phyloP scores from a whole-genome alignment of 2,888 invertebrate species.

The Agapostemon virescens region DNA sequence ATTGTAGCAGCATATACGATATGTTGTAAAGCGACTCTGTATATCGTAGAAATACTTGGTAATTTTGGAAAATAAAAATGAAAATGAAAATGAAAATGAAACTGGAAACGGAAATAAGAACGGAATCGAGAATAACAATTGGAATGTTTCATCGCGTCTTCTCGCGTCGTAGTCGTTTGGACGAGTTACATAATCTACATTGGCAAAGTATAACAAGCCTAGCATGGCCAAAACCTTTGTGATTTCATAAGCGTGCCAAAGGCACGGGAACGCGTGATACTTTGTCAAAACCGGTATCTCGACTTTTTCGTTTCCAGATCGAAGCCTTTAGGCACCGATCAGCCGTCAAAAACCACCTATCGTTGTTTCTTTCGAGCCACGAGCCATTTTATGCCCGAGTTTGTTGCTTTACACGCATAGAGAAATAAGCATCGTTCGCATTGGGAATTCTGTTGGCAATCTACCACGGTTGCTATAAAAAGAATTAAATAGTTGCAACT shows the following conservation, averaged over 20 bases:
- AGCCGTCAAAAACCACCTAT: too few species aligned
- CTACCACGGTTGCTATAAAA: background rate
- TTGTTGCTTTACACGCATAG: background rate
- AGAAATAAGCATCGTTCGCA: background rate
- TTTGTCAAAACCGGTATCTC: constrained; percentile 2
- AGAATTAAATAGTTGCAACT: background rate
- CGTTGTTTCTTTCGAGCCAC: background rate
- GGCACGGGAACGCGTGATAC: constrained; percentile 14
- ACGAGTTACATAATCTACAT: constrained; percentile 55
- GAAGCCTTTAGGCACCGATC: background rate
- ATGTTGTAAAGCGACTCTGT: too few species aligned
- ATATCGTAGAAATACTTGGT: too few species aligned
- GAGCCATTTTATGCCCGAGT: background rate
- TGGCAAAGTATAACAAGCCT: constrained; percentile 50
- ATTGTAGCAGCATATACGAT: too few species aligned
- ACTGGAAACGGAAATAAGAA: background rate
- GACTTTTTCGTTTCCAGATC: constrained; percentile 1
- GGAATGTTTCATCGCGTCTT: background rate
- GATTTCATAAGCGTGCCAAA: constrained; percentile 44
- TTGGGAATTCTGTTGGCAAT: constrained; percentile 1
- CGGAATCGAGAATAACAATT: background rate
- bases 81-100: background rate
- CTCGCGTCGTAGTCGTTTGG: constrained; percentile 19
- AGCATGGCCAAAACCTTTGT: constrained; percentile 50
- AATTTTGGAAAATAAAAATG: constrained; percentile 4